Evolutionary conservation across 1,140 invertebrate genomes (phyloP).

Genomic region (Wasmannia auropunctata): DNA sequence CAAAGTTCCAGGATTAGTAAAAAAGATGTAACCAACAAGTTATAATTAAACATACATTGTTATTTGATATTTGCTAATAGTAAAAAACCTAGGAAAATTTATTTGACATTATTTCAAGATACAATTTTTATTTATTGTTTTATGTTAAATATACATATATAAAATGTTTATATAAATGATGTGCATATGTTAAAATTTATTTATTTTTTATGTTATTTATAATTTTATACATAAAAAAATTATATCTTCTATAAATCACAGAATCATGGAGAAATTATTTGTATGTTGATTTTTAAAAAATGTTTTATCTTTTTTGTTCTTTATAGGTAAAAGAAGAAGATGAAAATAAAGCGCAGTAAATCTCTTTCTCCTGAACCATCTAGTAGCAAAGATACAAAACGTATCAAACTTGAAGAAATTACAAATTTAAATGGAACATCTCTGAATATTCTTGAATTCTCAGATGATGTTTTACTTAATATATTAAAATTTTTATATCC

Average conservation of each 20-base stretch:
- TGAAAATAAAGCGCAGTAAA: slow-evolving; percentile 78
- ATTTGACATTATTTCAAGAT: too few relatives aligned
- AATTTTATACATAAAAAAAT: neutral
- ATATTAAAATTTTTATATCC: slow-evolving; percentile 85
- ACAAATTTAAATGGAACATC: slow-evolving; percentile 44
- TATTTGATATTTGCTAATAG: too few relatives aligned
- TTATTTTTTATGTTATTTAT: too few relatives aligned
- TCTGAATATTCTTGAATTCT: slow-evolving; percentile 79
- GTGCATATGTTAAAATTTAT: neutral
- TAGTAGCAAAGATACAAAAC: slow-evolving; percentile 74
- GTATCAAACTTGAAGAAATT: slow-evolving; percentile 66
- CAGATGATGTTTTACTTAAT: slow-evolving; percentile 85
- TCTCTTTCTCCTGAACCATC: slow-evolving; percentile 78
- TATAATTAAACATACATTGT: too few relatives aligned
- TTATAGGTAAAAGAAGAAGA: slow-evolving; percentile 58
- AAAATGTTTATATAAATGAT: too few relatives aligned
- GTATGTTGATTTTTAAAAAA: neutral
- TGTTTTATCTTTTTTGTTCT: neutral
- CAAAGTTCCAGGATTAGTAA: too few relatives aligned
- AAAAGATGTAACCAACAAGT: too few relatives aligned
- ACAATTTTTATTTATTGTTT: too few relatives aligned
- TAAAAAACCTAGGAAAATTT: too few relatives aligned
- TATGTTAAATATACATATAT: too few relatives aligned
- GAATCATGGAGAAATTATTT: neutral
- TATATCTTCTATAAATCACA: neutral